phyloP scores from a whole-genome alignment of 2,113 vertebrate species.

The Psilopsiagon aymara region DNA sequence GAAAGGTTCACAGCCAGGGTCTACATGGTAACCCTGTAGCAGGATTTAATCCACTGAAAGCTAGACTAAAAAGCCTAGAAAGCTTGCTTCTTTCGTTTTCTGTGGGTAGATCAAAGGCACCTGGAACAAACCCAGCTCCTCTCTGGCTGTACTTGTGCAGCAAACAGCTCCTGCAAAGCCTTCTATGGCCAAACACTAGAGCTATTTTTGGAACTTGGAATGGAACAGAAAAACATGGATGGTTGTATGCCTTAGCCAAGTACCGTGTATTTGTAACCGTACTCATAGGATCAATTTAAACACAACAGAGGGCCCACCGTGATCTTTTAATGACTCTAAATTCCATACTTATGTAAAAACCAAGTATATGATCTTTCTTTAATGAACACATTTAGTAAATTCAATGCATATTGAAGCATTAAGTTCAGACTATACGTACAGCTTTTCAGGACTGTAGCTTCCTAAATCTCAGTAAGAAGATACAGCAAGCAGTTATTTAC shows the following conservation, averaged over 20 bases:
- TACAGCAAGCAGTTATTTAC: neutral
- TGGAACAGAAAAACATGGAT: neutral
- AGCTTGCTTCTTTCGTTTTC: neutral
- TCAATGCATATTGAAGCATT: neutral
- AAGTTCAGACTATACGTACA: neutral
- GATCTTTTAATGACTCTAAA: neutral
- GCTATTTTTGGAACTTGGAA: neutral
- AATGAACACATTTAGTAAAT: neutral
- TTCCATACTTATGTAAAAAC: neutral
- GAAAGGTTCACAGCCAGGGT: rapidly evolving
- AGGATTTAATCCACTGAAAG: neutral
- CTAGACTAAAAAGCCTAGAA: neutral
- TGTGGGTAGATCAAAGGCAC: neutral
- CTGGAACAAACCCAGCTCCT: neutral
- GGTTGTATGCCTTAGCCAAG: neutral
- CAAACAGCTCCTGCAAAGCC: neutral
- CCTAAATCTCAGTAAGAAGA: neutral
- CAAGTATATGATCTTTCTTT: neutral
- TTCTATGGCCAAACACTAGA: neutral
- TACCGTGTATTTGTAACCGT: neutral
- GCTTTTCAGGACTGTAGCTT: neutral
- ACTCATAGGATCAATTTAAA: neutral
- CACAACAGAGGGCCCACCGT: rapidly evolving
- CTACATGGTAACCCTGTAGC: neutral
- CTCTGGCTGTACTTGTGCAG: neutral